phyloP scores from a whole-genome alignment of 2,113 vertebrate species.

The Amblyornis subalaris region DNA sequence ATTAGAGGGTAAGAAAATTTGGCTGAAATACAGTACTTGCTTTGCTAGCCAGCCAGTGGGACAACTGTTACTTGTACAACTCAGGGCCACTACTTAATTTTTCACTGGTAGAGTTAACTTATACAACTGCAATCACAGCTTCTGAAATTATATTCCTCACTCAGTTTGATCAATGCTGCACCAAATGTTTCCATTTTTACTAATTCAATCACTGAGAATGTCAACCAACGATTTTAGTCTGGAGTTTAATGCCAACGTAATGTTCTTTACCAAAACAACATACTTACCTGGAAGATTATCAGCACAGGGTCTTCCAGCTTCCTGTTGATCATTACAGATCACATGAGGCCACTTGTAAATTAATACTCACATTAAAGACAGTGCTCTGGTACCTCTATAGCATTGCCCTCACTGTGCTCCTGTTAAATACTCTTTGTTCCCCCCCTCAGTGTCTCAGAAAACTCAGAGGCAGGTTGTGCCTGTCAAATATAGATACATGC shows the following conservation, averaged over 20 bases:
- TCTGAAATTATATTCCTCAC: conserved; percentile 20
- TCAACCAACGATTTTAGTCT: conserved; percentile 22
- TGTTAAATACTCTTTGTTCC: not conserved
- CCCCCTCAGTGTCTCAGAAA: not conserved
- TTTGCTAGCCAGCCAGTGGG: not conserved
- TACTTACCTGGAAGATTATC: conserved; percentile 18
- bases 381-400: not conserved
- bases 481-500: not conserved
- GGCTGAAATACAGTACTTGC: not conserved
- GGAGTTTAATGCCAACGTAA: conserved; percentile 34
- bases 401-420: not conserved
- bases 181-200: conserved; percentile 51
- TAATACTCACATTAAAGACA: not conserved
- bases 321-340: conserved; percentile 19
- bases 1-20: not conserved
- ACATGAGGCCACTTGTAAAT: not conserved
- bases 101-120: conserved; percentile 22
- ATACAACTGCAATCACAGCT: conserved; percentile 34
- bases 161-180: conserved; percentile 45
- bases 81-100: not conserved
- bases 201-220: conserved; percentile 55
- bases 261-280: conserved; percentile 45
- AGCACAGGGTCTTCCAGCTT: conserved; percentile 13
- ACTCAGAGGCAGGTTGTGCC: not conserved
- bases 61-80: not conserved